These are phyloP conservation scores for Anhinga anhinga DNA, from an alignment of 2,113 vertebrate species.

Conservation along the genomic window DNA sequence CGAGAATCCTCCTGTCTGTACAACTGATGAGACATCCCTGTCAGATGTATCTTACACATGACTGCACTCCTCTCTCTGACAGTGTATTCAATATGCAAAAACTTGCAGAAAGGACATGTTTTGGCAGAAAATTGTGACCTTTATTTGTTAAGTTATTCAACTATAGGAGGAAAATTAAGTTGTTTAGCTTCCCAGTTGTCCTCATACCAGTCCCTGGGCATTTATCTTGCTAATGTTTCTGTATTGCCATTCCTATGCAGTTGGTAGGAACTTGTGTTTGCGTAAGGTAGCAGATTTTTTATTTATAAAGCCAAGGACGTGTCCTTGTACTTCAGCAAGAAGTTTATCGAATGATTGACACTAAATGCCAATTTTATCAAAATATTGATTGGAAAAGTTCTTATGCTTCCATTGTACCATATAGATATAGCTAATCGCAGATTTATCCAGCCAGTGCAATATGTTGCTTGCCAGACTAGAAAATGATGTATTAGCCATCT, in stretches of 20 bases:
- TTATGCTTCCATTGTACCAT: not conserved
- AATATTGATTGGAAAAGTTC: constrained; percentile 44
- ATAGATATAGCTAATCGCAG: constrained; percentile 16
- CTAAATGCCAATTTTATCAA: constrained; percentile 52
- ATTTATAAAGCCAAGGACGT: not conserved
- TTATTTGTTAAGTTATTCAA: not conserved
- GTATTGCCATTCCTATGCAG: not conserved
- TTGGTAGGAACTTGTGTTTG: not conserved
- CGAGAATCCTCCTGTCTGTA: not conserved
- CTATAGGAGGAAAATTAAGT: not conserved
- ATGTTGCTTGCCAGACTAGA: constrained; percentile 66
- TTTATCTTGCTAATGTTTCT: constrained; percentile 5
- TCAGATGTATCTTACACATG: not conserved
- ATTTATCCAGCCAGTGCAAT: constrained; percentile 21
- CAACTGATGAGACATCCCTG: not conserved
- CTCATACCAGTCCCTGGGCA: not conserved
- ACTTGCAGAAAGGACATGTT: not conserved
- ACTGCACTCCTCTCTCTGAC: not conserved
- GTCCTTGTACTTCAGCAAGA: constrained; percentile 16
- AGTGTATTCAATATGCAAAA: not conserved
- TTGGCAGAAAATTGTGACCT: not conserved
- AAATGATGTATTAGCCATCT: constrained; percentile 73
- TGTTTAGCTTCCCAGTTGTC: not conserved
- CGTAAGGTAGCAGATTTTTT: not conserved
- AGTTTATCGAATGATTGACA: constrained; percentile 15